Evolutionary conservation across 2,888 invertebrate species (phyloP).

Genomic region (Ptychoptera contaminata): DNA sequence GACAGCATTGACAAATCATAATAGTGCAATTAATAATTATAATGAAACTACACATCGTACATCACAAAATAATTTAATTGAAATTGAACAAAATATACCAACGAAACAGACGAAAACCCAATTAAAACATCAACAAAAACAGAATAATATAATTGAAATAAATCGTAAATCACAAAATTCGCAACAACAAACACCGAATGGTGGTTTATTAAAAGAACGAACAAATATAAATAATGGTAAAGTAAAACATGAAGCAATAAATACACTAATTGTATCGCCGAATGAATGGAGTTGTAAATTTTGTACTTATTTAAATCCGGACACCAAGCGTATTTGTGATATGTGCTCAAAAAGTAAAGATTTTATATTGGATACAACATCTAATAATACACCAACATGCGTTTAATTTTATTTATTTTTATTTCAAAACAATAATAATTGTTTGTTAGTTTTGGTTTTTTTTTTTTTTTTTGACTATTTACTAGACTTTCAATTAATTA

Average conservation of each 20-base stretch:
- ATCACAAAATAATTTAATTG: background rate
- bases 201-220: too few relatives aligned
- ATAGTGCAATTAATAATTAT: background rate
- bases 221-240: too few relatives aligned
- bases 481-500: too few relatives aligned
- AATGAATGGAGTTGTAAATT: constrained; percentile 46
- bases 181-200: background rate
- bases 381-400: too few relatives aligned
- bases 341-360: constrained; percentile 45
- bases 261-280: constrained; percentile 8
- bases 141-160: background rate
- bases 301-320: constrained; percentile 49
- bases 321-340: constrained; percentile 43
- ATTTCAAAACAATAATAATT: too few relatives aligned
- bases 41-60: background rate
- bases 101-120: background rate
- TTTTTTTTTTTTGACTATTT: too few relatives aligned
- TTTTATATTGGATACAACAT: constrained; percentile 11
- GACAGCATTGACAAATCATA: too few relatives aligned
- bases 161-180: background rate
- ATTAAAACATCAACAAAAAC: background rate
- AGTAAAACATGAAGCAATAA: background rate
- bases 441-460: too few relatives aligned
- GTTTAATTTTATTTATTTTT: too few relatives aligned
- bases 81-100: background rate